Evolutionary conservation across 2,113 vertebrate genomes (phyloP).

Genomic region (Xerus inauris): DNA sequence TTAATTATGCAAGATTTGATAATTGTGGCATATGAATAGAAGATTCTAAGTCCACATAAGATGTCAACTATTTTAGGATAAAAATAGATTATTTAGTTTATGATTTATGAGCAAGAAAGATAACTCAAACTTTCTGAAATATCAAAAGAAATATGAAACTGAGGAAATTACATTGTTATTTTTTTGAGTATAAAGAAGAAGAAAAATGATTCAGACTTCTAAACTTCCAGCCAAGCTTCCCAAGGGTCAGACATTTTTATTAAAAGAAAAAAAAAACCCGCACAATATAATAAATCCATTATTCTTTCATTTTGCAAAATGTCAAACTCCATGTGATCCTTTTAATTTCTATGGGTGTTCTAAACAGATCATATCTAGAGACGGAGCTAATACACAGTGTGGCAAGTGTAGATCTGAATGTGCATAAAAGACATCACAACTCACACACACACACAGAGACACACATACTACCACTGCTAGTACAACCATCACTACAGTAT

Average conservation of each 20-base stretch:
- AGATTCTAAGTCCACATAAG: conserved; percentile 25
- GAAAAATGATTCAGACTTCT: conserved; percentile 82
- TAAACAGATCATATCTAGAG: conserved; percentile 84
- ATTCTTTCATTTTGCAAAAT: conserved; percentile 89
- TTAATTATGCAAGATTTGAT: background rate
- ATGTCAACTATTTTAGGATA: conserved; percentile 34
- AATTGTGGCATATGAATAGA: conserved; percentile 19
- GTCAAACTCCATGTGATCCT: conserved; percentile 88
- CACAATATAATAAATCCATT: conserved; percentile 86
- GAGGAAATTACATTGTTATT: conserved; percentile 56
- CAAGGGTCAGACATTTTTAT: conserved; percentile 83
- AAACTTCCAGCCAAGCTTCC: conserved; percentile 84
- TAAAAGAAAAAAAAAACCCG: conserved; percentile 82
- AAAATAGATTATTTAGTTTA: conserved; percentile 11
- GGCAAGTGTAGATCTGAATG: conserved; percentile 77
- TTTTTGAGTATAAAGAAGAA: conserved; percentile 61
- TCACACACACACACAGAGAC: background rate
- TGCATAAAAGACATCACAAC: conserved; percentile 63
- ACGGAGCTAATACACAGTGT: conserved; percentile 79
- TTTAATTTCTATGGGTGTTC: conserved; percentile 89
- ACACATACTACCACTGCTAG: background rate
- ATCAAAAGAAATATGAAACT: conserved; percentile 60
- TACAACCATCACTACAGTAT: background rate
- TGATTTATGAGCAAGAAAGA: conserved; percentile 53
- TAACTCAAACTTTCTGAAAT: conserved; percentile 65